Percentiles rank a stretch among this genome's conserved stretches.
Evolutionary conservation across 2,797 vertebrate genomes (phyloP).

Genomic region (Poeciliopsis infans): DNA sequence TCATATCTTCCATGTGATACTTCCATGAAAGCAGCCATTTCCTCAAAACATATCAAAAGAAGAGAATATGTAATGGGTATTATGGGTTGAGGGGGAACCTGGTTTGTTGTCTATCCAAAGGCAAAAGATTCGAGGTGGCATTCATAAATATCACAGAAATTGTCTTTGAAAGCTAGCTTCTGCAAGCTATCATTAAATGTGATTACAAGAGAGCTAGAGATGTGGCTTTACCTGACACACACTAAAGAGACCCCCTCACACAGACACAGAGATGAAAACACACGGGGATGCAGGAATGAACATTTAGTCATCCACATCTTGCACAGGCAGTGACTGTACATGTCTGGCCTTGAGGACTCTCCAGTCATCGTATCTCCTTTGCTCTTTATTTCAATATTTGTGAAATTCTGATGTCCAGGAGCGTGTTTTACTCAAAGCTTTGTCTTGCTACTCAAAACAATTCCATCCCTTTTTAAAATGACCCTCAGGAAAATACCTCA

Average conservation of each 20-base stretch:
- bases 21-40: constrained; percentile 25
- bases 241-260: constrained; percentile 2
- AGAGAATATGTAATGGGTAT: neutral
- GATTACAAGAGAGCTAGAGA: constrained; percentile 32
- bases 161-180: neutral
- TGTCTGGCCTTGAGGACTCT: constrained; percentile 31
- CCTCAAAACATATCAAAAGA: neutral
- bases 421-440: constrained; percentile 38
- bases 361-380: constrained; percentile 32
- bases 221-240: neutral
- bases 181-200: constrained; percentile 15
- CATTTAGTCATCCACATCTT: constrained; percentile 6
- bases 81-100: neutral
- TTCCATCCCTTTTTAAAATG: constrained; percentile 53
- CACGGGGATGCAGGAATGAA: constrained; percentile 3
- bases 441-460: constrained; percentile 44
- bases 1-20: constrained; percentile 2
- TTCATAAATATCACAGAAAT: neutral
- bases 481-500: constrained; percentile 52
- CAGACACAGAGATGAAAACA: constrained; percentile 17
- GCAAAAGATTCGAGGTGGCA: neutral
- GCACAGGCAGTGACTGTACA: constrained; percentile 10
- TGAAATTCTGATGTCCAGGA: constrained; percentile 34
- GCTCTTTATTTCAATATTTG: constrained; percentile 37
- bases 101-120: neutral